phyloP scores from a whole-genome alignment of 2,113 vertebrate genomes.

The Galeopterus variegatus region DNA sequence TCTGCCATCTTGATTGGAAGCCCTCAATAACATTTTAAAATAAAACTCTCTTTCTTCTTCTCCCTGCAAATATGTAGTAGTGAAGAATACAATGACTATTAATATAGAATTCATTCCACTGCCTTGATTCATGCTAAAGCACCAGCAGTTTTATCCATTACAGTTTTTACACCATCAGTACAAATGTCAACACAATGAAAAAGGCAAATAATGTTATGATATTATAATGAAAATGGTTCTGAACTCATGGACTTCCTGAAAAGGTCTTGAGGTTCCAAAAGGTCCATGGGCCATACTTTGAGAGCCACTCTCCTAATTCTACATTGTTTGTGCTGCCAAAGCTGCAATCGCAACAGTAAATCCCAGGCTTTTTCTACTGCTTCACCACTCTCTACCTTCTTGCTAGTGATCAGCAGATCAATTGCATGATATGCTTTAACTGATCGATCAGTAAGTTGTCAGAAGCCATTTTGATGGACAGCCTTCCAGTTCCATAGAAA shows the following conservation, averaged over 20 bases:
- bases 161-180: neutral
- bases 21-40: neutral
- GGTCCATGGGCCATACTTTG: neutral
- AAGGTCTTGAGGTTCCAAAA: neutral
- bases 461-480: neutral
- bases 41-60: neutral
- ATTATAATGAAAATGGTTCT: slow-evolving; percentile 28
- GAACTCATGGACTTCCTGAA: neutral
- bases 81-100: neutral
- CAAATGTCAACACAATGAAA: neutral
- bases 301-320: neutral
- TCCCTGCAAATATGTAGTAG: neutral
- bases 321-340: neutral
- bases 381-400: neutral
- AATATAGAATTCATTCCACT: neutral
- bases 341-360: neutral
- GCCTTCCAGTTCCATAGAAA: neutral
- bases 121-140: neutral
- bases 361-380: neutral
- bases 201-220: neutral
- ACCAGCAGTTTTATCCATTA: neutral
- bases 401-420: neutral
- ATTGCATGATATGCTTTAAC: neutral
- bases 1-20: no score
- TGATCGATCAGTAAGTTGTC: neutral